Evolutionary conservation across 2,113 vertebrate genomes (phyloP), one percentile per base, ranked within the genome.

Genomic region (Thamnophis sirtalis): DNA sequence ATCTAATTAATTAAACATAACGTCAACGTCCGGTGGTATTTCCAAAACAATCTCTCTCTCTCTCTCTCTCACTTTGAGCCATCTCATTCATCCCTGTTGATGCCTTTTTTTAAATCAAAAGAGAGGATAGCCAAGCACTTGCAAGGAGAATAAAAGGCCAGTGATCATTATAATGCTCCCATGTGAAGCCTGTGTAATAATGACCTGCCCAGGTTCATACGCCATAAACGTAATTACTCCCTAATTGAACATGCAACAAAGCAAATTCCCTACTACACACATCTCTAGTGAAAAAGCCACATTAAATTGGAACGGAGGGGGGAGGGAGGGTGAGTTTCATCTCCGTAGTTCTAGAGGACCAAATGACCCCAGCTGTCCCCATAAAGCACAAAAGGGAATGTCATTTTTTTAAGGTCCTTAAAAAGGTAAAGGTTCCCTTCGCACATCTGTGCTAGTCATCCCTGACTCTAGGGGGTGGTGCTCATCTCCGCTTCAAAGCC

Each of bases 1-100:
- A 87, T 43, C 60, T 50, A 80, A 92, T 92, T 87, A 60, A 87
- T 68, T 50, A 86, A 91, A 87, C 49, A 90, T 56, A 51, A 60
- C 4, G 58, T 38, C 88, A 90, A n/a, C 55, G 53, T 5, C 22
- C 22, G 8, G 22, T 33, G 15, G 28, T 33, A 58, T 87, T 89
- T 86, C 51, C 5, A 7, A 88, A 88, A 80, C 84, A 56, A 92
- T 28, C 8, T 56, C 19, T 26, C 3, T 0, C 10, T 3, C 24
- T 8, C 5, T 0, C 9, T 3, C 24, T 10, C 43, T 43, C 28
- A 0, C 54, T 53, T 84, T 89, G 28, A 68, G 28, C 51, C 84
- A 68, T 4, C 9, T 1, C 86, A 13, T 26, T 92, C 51, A 33
- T 11, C 19, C 51, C 43, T 1, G 49, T 0, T 38, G 3, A n/a